Base-by-base conservation (phyloP, 2,888 invertebrate genomes). In the Rhabditoides inermis region DNA sequence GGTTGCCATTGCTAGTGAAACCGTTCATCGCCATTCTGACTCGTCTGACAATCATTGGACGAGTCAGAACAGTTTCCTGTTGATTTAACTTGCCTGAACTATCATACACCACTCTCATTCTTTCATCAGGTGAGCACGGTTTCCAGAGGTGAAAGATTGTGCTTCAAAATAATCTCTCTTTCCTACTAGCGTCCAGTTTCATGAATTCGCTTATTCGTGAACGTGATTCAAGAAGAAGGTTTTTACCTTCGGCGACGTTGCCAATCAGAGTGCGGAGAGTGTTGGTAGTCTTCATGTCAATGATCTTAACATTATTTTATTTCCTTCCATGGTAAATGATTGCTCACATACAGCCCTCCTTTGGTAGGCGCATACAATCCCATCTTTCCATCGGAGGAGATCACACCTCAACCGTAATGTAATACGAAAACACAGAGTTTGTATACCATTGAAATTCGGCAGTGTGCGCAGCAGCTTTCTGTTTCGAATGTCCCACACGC, bases 281-380 rank as follows among this genome's bases (percentile, higher is more conserved):
- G 45, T 85, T 84, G 0, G 94, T 92, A 70, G 88, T 86, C 74
- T 88, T 89, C 58, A 95, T 80, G 76, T 95, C 94, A 50, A 82
- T 74, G 30, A 94, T 83, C 74, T 69, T 22, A 5, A 57, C 35
- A 40, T 36, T 18, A 20, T 3, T 18, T 28, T 15, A 22, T n/a
- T 40, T 26, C 35, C 35, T 23, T 18, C 22, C n/a, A 20, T 12
- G 23, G 20, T 40, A 40, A 5, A 23, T 25, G 1, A 28, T 44
- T 39, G 51, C 59, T 60, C 25, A 71, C 72, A 48, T 95, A 92
- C 1, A 95, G 80, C 0, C 95, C 95, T 0, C 95, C 95, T 48
- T 92, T 84, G 41, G 72, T 79, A 0, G 95, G 94, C 0, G 95
- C 92, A 76, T 88, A 91, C 0, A 95, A 81, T 0, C 94, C 95